A percentile compares a stretch with the other conserved stretches of the same genome.
phyloP scores from a whole-genome alignment of 2,113 vertebrate genomes.

The Eidolon helvum region DNA sequence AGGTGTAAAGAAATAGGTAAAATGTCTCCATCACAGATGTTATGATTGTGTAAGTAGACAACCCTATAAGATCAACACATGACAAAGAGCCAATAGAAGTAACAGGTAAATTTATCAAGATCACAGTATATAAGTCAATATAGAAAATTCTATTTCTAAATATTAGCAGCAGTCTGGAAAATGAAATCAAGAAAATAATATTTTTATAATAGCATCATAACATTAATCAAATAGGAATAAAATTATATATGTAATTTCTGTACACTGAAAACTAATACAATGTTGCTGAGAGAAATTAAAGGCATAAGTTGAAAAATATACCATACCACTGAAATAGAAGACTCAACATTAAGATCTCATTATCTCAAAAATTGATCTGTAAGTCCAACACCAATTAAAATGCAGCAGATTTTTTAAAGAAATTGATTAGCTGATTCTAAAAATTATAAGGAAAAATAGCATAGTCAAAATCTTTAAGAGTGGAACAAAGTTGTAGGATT shows the following conservation, averaged over 20 bases:
- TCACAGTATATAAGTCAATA: neutral
- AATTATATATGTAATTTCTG: neutral
- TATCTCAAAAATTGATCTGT: neutral
- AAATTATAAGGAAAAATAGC: neutral
- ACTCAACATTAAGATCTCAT: neutral
- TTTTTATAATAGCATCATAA: neutral
- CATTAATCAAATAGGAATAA: neutral
- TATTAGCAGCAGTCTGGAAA: neutral
- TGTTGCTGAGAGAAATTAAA: neutral
- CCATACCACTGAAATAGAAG: neutral
- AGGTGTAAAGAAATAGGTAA: neutral
- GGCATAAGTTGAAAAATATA: neutral
- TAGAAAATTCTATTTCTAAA: neutral
- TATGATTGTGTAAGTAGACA: neutral
- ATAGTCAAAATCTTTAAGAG: neutral
- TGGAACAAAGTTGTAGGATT: neutral
- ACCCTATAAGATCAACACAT: neutral
- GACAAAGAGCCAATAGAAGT: neutral
- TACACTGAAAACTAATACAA: neutral
- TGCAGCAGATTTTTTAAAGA: neutral
- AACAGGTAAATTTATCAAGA: neutral
- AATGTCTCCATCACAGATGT: neutral
- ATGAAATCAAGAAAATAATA: neutral
- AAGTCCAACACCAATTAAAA: neutral
- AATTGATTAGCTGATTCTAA: neutral